A percentile compares a stretch with the other conserved stretches of the same genome.
Conservation (phyloP, 1,140 invertebrate genomes). For the Drosophila repletoides region DNA sequence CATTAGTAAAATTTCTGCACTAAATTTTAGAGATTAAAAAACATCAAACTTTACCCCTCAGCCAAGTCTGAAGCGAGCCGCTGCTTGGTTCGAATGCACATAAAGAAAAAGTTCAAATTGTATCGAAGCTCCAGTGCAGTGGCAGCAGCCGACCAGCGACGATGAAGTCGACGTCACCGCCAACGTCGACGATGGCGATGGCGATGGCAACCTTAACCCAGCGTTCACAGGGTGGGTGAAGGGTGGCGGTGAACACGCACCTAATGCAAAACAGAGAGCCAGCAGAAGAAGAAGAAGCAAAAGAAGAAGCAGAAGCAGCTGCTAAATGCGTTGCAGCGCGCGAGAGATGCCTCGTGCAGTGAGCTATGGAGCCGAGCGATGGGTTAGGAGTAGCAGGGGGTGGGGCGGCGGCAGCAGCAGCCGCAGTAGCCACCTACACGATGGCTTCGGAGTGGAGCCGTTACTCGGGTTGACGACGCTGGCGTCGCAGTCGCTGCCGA, state of each 20-base stretch:
- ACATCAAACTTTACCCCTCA: too few relatives aligned
- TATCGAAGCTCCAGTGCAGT: constrained; percentile 63
- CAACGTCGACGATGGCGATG: constrained; percentile 4
- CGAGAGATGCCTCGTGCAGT: constrained; percentile 23
- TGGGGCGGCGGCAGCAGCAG: not conserved
- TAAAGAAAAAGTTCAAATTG: constrained; percentile 76
- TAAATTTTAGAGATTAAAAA: too few relatives aligned
- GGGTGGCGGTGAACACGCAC: constrained; percentile 3
- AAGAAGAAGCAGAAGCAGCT: constrained; percentile 5
- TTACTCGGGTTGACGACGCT: constrained; percentile 21
- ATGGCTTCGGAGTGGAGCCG: constrained; percentile 31
- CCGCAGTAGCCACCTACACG: constrained; percentile 48
- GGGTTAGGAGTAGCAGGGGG: constrained; percentile 4
- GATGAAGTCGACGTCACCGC: not conserved
- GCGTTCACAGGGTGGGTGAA: not conserved
- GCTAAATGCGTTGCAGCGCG: constrained; percentile 29
- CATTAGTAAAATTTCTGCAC: too few relatives aligned
- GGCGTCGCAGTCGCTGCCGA: constrained; percentile 25
- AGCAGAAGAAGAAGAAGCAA: not conserved
- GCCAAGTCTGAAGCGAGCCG: constrained; percentile 14
- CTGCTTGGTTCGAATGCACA: constrained; percentile 33
- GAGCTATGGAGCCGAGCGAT: not conserved
- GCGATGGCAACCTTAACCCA: constrained; percentile 47
- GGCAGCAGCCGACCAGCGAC: constrained; percentile 28
- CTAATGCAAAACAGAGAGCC: constrained; percentile 43